Conservation (phyloP, 53 echinoderm and acorn worm species). For the Stichopus horrens region DNA sequence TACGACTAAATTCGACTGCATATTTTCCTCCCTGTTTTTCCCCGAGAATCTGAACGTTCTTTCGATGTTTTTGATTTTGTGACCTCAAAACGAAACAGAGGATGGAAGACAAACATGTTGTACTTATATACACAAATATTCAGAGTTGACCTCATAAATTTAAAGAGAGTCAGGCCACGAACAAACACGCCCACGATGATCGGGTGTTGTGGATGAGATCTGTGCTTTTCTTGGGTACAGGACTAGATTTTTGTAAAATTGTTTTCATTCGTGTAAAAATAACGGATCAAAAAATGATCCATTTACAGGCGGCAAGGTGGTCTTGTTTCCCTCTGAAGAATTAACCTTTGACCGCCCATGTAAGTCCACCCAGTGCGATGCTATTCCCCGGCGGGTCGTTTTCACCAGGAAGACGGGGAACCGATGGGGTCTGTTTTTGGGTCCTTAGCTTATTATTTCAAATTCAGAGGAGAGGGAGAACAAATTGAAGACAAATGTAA, state of each 20-base stretch:
- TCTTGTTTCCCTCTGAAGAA: background rate
- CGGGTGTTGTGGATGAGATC: background rate
- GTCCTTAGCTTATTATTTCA: background rate
- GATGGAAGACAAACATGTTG: background rate
- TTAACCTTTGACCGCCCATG: background rate
- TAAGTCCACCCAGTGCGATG: background rate
- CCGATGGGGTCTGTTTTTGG: background rate
- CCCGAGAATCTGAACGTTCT: too few species aligned
- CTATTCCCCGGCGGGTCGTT: conserved; percentile 14
- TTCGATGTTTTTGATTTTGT: too few species aligned
- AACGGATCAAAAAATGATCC: background rate
- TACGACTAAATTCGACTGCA: background rate
- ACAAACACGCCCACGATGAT: background rate
- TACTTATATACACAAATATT: background rate
- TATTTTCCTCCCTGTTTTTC: too few species aligned
- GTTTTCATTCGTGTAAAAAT: background rate
- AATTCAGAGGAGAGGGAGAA: background rate
- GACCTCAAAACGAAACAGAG: background rate
- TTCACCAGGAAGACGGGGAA: background rate
- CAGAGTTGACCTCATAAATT: conserved; percentile 2
- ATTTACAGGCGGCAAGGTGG: conserved; percentile 1
- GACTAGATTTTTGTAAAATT: background rate
- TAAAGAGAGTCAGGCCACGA: background rate
- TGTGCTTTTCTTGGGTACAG: background rate
- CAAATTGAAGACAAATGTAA: conserved; percentile 18